Conservation (phyloP, 2,888 invertebrate genomes). For the Phortica okadai region DNA sequence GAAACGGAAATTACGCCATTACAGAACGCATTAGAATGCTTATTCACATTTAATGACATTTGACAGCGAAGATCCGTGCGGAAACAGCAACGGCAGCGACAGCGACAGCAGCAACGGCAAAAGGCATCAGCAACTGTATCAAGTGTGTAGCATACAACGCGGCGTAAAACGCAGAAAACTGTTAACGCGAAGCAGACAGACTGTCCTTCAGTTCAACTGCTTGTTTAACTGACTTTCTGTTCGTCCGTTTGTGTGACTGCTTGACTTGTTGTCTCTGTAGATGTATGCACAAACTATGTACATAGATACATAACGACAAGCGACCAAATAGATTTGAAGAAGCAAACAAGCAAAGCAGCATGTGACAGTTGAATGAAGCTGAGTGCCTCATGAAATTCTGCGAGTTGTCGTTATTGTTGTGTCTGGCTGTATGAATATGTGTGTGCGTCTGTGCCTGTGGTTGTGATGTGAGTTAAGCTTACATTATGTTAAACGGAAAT, state of each 20-base stretch:
- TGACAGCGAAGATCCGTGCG: constrained; percentile 42
- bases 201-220: background rate
- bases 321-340: constrained; percentile 16
- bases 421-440: background rate
- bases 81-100: constrained; percentile 14
- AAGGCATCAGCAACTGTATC: constrained; percentile 2
- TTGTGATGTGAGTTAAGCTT: background rate
- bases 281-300: background rate
- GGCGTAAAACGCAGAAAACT: background rate
- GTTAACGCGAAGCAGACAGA: background rate
- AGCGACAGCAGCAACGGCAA: constrained; percentile 11
- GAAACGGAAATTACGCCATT: constrained; percentile 51
- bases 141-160: constrained; percentile 21
- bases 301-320: background rate
- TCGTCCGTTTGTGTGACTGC: background rate
- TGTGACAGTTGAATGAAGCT: constrained; percentile 18
- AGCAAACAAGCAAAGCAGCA: background rate
- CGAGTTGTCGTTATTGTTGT: background rate
- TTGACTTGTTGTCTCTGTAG: background rate
- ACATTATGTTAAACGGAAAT: constrained; percentile 34
- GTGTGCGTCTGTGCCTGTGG: background rate
- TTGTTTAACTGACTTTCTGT: background rate
- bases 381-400: background rate
- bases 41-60: constrained; percentile 54
- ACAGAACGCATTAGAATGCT: constrained; percentile 52